Evolutionary conservation across 2,888 invertebrate genomes (phyloP), one percentile per base, ranked within the genome.

Genomic region (Dromius quadrimaculatus): DNA sequence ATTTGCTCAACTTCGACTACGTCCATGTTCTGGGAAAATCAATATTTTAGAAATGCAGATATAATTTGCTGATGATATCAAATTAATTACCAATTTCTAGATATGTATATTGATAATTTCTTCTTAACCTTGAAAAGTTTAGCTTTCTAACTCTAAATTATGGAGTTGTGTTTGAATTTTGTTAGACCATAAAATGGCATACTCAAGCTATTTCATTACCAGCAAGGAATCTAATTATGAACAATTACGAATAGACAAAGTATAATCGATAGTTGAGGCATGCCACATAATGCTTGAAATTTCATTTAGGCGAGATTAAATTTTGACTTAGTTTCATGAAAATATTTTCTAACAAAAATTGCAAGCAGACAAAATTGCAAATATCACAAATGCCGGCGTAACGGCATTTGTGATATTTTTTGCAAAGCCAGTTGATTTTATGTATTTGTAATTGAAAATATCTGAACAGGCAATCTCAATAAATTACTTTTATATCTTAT

Each of bases 61-160:
- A 47, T 11, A 47, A 47, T 47, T 47, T 47, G 23, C 47, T 20
- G 20, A 22, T 38, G 38, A 34, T 23, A 41, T 41, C 8, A n/a
- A 19, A 20, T 61, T 61, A 61, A 38, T 41, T 20, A 23, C 47
- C 23, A 19, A 59, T 34, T 61, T 61, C 1, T 61, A 63, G 32
- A 32, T 63, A 13, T 45, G 4, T 23, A 34, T 45, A 22, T 13
- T 20, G 41, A 28, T 20, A 41, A 43, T 45, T 22, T 47, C 45
- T 64, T 17, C 28, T 32, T 64, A 47, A 64, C 64, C 64, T 32
- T 34, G 47, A 47, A 61, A 6, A 32, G 32, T 45, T 45, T 45
- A 34, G 59, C 23, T 23, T 63, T 43, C 32, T 20, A 19, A 22
- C 23, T 47, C 47, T 47, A 17, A 23, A 19, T 19, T 43, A 3